Conservation (phyloP, 2,113 vertebrate genomes). For the Corythaeola cristata region DNA sequence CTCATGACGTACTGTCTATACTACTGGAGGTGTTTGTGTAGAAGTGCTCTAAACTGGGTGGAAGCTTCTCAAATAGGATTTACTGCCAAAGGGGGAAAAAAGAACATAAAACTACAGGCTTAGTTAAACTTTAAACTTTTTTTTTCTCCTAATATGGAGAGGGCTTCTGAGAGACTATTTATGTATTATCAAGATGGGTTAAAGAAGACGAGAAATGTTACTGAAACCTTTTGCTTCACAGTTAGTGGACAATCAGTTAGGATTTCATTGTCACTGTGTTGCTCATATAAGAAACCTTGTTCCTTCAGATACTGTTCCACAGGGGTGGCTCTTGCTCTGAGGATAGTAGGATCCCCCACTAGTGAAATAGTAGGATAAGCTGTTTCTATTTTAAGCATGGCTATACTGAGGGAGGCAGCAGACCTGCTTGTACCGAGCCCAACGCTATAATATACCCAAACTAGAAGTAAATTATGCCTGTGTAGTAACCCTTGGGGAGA, state of each 20-base stretch:
- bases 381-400: background rate
- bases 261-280: background rate
- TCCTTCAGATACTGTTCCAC: background rate
- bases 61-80: background rate
- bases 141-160: background rate
- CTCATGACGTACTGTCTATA: background rate
- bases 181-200: background rate
- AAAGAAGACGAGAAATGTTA: background rate
- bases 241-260: accelerated
- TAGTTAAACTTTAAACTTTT: background rate
- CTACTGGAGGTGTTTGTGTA: background rate
- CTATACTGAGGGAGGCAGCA: background rate
- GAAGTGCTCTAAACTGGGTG: background rate
- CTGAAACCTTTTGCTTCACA: background rate
- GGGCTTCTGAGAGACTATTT: background rate
- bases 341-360: background rate
- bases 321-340: background rate
- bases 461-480: background rate
- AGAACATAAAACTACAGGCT: background rate
- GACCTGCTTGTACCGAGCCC: background rate
- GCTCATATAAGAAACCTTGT: background rate
- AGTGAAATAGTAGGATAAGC: background rate
- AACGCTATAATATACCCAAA: background rate
- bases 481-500: background rate
- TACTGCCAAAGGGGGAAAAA: background rate